Base-by-base conservation (phyloP, 2,888 invertebrate genomes). In the Euspilapteryx auroguttella region DNA sequence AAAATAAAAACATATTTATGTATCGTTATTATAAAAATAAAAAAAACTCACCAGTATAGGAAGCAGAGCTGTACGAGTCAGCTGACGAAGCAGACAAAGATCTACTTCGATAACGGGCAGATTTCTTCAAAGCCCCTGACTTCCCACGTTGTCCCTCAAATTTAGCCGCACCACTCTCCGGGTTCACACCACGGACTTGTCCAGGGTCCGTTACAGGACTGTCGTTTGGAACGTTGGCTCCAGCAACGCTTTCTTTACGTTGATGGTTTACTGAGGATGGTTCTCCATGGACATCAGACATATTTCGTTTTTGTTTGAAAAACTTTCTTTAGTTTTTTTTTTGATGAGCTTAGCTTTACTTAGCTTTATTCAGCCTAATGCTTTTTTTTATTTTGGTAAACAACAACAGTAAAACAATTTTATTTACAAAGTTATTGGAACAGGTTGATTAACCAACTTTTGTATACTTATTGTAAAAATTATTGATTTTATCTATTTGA, bases 31-130 rank as follows among this genome's bases (percentile, higher is more conserved):
- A n/a, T n/a, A n/a, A n/a, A n/a, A n/a, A n/a, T n/a, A n/a, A n/a
- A n/a, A n/a, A n/a, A n/a, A n/a, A 50, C 71, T 62, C 35, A 66
- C 82, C 82, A 21, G 82, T 82, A 42, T 82, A 82, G 0, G 81
- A 82, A 11, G 82, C 82, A 40, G 94, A 94, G 64, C 94, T 94
- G 71, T 94, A 95, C 12, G 94, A 94, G 63, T 95, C 95, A 29
- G 93, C 93, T 21, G 95, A 95, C 5, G 94, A 94, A 3, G 94
- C 94, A 8, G 95, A 95, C 13, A 94, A 76, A 0, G 94, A 94
- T 35, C 95, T 82, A 54, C 93, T 94, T 30, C 94, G 79, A 55
- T 94, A 92, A 29, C 94, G 80, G 41, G 87, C 90, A 10, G 91
- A 86, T 58, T 92, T 91, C 76, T 93, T 91, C 55, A 91, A 59